Base-by-base conservation (phyloP, 2,113 vertebrate species). In the Struthidea cinerea region DNA sequence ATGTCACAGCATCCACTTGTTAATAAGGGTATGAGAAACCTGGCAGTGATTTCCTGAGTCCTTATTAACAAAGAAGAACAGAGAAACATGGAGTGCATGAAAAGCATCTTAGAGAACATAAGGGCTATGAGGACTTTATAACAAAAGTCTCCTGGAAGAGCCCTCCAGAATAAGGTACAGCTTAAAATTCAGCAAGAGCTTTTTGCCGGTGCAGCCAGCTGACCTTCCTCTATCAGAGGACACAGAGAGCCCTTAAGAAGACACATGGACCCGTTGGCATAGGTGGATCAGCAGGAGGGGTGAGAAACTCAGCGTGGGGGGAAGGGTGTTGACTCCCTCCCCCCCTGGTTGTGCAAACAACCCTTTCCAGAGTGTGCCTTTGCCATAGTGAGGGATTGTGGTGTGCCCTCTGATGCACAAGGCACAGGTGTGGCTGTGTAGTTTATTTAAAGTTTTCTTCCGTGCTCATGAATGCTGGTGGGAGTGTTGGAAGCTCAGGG, bases 1-100 rank as follows among this genome's bases (percentile, higher is more conserved):
- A 9, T 84, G 85, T 89, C 24, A 1, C 79, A 90, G 37, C 53
- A 70, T 56, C 52, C 64, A 61, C 39, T 80, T 84, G 26, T 78
- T 94, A 84, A 86, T 90, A 64, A 77, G 68, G 35, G n/a, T 73
- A 18, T 70, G 77, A 87, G 44, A 87, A 84, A 42, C 14, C 28
- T 79, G 77, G 65, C 80, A 64, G 49, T 24, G 42, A 49, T 89
- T 96, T 90, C 30, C 52, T n/a, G 39, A 91, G 77, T 82, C 70
- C 26, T 82, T 68, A 73, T 57, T 64, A 93, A 16, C 55, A 44
- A 33, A 52, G 47, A 68, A 65, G 39, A 80, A 15, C 12, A 55
- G 39, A 73, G 80, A 60, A 77, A 53, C 14, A 70, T 0, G 0
- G 18, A 49, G 21, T 10, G 35, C 3, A 1, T 92, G 70, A 69